Conservation (phyloP, 2,888 invertebrate species). For the Latrodectus elegans region DNA sequence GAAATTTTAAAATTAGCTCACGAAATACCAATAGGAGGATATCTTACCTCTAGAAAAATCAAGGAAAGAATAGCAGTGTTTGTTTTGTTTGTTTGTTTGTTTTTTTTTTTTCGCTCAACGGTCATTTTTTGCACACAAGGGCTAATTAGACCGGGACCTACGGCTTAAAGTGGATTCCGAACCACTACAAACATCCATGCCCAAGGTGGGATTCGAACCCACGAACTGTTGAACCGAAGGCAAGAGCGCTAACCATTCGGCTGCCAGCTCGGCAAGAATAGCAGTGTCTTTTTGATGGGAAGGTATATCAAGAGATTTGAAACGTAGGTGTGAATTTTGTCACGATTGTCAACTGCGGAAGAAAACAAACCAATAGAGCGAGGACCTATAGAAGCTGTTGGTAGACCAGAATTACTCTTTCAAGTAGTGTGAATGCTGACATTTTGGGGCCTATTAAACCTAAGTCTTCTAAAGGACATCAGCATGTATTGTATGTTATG, state of each 20-base stretch:
- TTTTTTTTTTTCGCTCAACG: too few relatives aligned
- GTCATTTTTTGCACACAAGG: too few relatives aligned
- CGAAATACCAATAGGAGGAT: background rate
- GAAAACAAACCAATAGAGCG: background rate
- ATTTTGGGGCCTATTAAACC: slow-evolving; percentile 5
- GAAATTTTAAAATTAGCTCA: background rate
- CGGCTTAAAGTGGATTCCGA: too few relatives aligned
- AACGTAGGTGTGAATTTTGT: background rate
- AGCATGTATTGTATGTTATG: background rate
- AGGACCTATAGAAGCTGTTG: background rate
- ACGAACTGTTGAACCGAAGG: too few relatives aligned
- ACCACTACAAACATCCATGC: too few relatives aligned
- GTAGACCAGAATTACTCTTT: background rate
- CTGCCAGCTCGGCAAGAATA: too few relatives aligned
- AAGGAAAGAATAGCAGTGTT: background rate
- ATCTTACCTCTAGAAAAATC: background rate
- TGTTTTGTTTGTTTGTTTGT: too few relatives aligned
- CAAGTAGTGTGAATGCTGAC: slow-evolving; percentile 4
- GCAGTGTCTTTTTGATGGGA: slow-evolving; percentile 5
- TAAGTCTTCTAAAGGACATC: background rate
- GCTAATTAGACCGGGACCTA: too few relatives aligned
- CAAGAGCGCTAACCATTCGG: too few relatives aligned
- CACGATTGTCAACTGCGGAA: background rate
- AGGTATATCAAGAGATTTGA: background rate
- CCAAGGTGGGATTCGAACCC: too few relatives aligned